Percentiles rank a stretch among this genome's conserved stretches.
These are phyloP conservation scores for Syngnathus floridae DNA, from an alignment of 2,113 vertebrate genomes.

Conservation along the genomic window DNA sequence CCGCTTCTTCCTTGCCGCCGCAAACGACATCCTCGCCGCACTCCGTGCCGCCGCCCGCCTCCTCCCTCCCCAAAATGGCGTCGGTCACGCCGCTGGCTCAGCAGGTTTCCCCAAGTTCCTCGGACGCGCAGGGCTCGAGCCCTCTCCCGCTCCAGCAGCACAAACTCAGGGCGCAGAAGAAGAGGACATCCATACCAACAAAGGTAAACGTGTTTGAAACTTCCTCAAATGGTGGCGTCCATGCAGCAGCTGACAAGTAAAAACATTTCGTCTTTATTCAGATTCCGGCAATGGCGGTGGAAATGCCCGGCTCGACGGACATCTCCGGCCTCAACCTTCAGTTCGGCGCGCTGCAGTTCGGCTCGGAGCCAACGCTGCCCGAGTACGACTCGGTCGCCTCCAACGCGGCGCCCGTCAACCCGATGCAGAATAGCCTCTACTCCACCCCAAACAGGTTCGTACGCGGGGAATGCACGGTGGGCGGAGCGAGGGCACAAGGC, in stretches of 20 bases:
- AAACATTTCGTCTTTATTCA: slow-evolving; percentile 39
- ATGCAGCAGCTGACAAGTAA: background rate
- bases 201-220: slow-evolving; percentile 72
- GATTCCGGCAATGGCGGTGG: slow-evolving; percentile 92
- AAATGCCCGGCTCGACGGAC: slow-evolving; percentile 93
- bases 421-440: slow-evolving; percentile 85
- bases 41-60: slow-evolving; percentile 64
- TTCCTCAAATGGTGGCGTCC: background rate
- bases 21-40: slow-evolving; percentile 72
- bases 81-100: slow-evolving; percentile 62
- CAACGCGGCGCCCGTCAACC: slow-evolving; percentile 72
- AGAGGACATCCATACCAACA: slow-evolving; percentile 85
- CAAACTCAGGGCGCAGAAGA: slow-evolving; percentile 93
- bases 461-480: background rate
- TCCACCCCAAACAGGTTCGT: slow-evolving; percentile 84
- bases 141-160: slow-evolving; percentile 95
- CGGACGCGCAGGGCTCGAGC: slow-evolving; percentile 89
- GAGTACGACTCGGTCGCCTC: slow-evolving; percentile 84
- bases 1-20: slow-evolving; percentile 56
- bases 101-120: slow-evolving; percentile 87
- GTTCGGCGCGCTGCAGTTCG: slow-evolving; percentile 93
- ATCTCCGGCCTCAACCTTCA: slow-evolving; percentile 93
- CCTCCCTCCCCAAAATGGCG: slow-evolving; percentile 76
- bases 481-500: background rate
- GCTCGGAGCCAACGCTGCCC: slow-evolving; percentile 88